Evolutionary conservation across 2,888 invertebrate genomes (phyloP), one percentile per base, ranked within the genome.

Genomic region (Drosophila falleni): DNA sequence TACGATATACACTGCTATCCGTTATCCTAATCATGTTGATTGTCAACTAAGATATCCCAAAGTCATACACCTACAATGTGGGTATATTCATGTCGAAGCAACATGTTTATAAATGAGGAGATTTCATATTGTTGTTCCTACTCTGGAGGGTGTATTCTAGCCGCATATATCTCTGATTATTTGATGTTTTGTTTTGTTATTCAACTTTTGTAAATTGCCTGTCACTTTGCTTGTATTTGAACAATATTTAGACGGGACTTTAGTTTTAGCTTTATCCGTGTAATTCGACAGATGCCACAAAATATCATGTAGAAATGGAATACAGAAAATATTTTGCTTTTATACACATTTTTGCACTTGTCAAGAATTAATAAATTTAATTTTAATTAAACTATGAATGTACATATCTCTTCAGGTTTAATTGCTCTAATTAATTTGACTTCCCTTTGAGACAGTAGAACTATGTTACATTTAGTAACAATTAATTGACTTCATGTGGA

Each of bases 11-110:
- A 15, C 42, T 19, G 26, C 42, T 62, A 47, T 49, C 16, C 37
- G 50, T 59, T 56, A 62, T 77, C 66, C 58, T 37, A 59, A 66
- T 63, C 59, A 66, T 53, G 35, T 55, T 47, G 19, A 31, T 60
- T 61, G 42, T 59, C 51, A 44, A 16, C 35, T 19, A 23, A 26
- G 29, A 47, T 41, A 39, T 42, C 13, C 56, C 37, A 13, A n/a
- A 11, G 3, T 8, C n/a, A 26, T n/a, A 15, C 4, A n/a, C 9
- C 23, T 23, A 26, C 13, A 19, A 13, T 39, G 6, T 26, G 49
- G 13, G 11, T 29, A 39, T 29, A n/a, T 15, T 29, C n/a, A 26
- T 37, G 9, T n/a, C 37, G 10, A n/a, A 26, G 13, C n/a, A 35
- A 50, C 33, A 35, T 11, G 8, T 19, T 11, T 13, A 3, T 16